Evolutionary conservation across 2,888 invertebrate species (phyloP), one percentile per base, ranked within the genome.

Genomic region (Diabrotica balteata): DNA sequence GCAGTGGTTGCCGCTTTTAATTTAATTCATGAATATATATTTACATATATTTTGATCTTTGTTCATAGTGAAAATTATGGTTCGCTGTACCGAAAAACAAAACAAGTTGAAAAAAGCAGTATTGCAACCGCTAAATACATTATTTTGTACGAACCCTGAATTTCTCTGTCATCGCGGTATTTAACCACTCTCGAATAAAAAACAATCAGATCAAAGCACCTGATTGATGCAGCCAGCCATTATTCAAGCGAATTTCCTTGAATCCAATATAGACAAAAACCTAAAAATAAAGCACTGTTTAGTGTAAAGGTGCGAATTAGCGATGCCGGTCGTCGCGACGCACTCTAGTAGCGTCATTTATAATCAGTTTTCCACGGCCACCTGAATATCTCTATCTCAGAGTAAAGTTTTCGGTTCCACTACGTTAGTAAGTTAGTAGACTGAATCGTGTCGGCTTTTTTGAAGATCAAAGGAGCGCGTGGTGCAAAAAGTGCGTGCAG

Each of bases 311-410:
- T 73, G 77, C 74, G 71, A 74, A 55, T 75, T 73, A 69, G 77
- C 75, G 76, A 73, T 75, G 75, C 72, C 75, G 73, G 73, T 67
- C 78, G 79, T 76, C 79, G 77, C 78, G 78, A 78, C 78, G 78
- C 73, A 10, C 70, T 69, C 74, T 73, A 69, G 73, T 70, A 70
- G 71, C 74, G 75, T 72, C 70, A 72, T 75, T 72, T 68, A 74
- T 76, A 78, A 79, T 80, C 79, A 78, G 79, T 80, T 64, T 52
- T 63, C 73, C 76, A 75, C 75, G 77, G 78, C 77, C 77, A 79
- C 75, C 76, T 76, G 76, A 73, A 74, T 73, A 74, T 71, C 73
- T 71, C 73, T 71, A 77, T 73, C 69, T 67, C 63, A 52, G 52
- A 64, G 58, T 22, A 57, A 50, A 51, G 45, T 58, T 58, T 44